Base-by-base conservation (phyloP, 2,113 vertebrate species). In the Prunella fulvescens region DNA sequence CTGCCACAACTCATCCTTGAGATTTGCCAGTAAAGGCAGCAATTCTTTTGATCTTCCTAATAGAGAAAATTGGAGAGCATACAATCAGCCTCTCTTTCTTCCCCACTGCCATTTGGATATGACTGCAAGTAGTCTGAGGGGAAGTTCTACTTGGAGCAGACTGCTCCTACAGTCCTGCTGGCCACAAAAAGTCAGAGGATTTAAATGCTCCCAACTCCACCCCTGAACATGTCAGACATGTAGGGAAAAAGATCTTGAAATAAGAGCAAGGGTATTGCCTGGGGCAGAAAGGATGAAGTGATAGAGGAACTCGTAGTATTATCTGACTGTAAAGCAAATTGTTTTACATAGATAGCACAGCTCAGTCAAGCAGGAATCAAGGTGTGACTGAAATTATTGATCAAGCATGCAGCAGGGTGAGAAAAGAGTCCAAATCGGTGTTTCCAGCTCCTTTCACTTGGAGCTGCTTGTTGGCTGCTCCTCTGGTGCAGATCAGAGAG, bases 41-140 rank as follows among this genome's bases (percentile, higher is more conserved):
- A 81, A 95, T 90, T 92, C 95, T 96, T 97, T 97, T 97, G 96
- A 97, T 97, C 96, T 94, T 95, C 73, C 84, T 95, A 93, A 96
- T 9, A 88, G 84, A 96, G 94, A 97, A 96, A 97, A 97, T 88
- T 86, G 92, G 81, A 97, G 76, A 95, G 65, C 89, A 61, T 80
- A 93, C 95, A 96, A 96, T 96, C 96, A 95, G 92, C 91, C 54
- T 86, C 39, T 91, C 76, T 78, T 47, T 72, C 29, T 28, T 53
- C 33, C 57, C 77, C 87, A 13, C 64, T 90, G 53, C 83, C 65
- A 70, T 95, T 97, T 90, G 85, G 58, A 86, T 96, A 77, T 14
- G 19, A 86, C 86, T 86, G 76, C 53, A 37, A 93, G 54, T 40
- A 83, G 88, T 81, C 44, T 71, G 95, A 79, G 31, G 22, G 73